These are phyloP conservation scores for Periplaneta americana DNA, from an alignment of 1,140 invertebrate genomes.

Conservation along the genomic window DNA sequence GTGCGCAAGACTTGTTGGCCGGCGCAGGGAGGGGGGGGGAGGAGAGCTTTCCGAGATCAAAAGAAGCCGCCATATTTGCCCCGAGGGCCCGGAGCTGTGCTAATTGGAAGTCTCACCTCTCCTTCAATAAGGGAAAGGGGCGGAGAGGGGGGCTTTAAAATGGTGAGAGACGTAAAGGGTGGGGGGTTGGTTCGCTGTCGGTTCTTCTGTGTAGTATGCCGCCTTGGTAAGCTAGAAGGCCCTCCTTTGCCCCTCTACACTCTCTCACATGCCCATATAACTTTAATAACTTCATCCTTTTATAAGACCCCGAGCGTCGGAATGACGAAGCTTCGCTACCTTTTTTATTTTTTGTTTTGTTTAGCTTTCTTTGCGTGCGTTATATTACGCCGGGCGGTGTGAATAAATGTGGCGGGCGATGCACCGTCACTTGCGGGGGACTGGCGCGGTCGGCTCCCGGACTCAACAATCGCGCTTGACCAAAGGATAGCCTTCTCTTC, in stretches of 20 bases:
- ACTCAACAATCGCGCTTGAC: not conserved
- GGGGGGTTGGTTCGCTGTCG: not conserved
- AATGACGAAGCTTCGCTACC: not conserved
- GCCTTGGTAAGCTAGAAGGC: not conserved
- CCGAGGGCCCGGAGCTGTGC: not conserved
- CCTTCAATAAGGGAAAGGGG: not conserved
- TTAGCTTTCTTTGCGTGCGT: not conserved
- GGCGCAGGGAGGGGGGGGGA: not conserved
- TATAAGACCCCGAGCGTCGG: not conserved
- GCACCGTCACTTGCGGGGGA: not conserved
- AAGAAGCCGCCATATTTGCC: not conserved
- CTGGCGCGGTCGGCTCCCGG: not conserved
- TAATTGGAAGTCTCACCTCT: constrained; percentile 8
- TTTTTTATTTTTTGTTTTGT: not conserved
- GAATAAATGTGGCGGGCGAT: not conserved
- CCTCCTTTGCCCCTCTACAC: no score
- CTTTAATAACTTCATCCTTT: not conserved
- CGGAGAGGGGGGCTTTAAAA: not conserved
- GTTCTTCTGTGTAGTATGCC: not conserved
- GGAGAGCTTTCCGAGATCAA: not conserved
- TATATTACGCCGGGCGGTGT: not conserved
- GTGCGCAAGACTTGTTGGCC: not conserved
- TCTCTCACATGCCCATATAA: not conserved
- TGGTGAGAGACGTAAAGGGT: not conserved
- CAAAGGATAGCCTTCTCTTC: not conserved